Evolutionary conservation across 37 sponge, comb jelly and placozoan species (phyloP), one percentile per base, ranked within the genome.

Genomic region (Cliona cf. orientalis): DNA sequence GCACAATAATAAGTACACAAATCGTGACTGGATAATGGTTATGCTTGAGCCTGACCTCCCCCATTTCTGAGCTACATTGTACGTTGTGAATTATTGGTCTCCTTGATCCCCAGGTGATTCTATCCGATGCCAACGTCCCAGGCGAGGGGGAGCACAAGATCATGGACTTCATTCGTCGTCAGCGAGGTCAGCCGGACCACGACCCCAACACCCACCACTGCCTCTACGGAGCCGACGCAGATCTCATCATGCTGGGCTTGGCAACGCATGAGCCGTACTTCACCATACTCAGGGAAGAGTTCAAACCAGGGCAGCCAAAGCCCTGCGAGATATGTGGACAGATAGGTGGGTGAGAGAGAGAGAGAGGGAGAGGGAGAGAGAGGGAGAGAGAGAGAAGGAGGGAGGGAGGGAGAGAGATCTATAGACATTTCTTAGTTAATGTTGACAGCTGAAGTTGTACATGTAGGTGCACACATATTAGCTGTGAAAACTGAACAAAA

Each of bases 71-170:
- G n/a, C n/a, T n/a, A n/a, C n/a, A n/a, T n/a, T n/a, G n/a, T n/a
- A n/a, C n/a, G n/a, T n/a, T n/a, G n/a, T n/a, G n/a, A n/a, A n/a
- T n/a, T n/a, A n/a, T n/a, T n/a, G n/a, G n/a, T n/a, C n/a, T n/a
- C n/a, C n/a, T n/a, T n/a, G n/a, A n/a, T n/a, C n/a, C n/a, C 36
- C 87, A 93, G 90, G 95, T 96, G 21, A 87, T 96, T 63, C 78
- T 99, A 41, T 99, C 99, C 7, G 99, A 99, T 76, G 93, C 97
- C 66, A 99, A 93, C 53, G 92, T 92, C 9, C 99, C 99, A n/a
- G 99, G 99, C 6, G 99, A 99, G 62, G 99, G 99, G 0, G 99
- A 99, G 66, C 99, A 99, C 85, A 99, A 99, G 87, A 90, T 99
- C 33, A 94, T 99, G 97, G 99, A 99, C 43, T 99, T 87, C 76